phyloP scores from a whole-genome alignment of 2,797 vertebrate genomes.

The Amblyraja radiata region DNA sequence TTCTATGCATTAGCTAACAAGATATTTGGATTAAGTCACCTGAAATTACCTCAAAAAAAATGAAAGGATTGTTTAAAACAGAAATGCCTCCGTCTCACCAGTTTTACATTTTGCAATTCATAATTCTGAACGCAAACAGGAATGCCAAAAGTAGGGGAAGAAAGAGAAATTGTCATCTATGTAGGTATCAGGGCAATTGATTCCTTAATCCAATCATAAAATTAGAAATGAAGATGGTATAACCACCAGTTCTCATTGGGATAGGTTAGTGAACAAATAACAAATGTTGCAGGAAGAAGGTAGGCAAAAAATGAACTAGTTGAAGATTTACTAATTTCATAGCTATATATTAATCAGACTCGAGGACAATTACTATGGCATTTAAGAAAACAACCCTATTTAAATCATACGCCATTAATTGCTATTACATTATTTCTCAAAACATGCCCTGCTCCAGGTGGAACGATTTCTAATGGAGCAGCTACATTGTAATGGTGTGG shows the following conservation, averaged over 20 bases:
- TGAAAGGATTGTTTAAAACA: neutral
- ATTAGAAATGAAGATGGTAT: neutral
- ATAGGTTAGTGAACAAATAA: neutral
- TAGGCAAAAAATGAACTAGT: neutral
- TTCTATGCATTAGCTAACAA: constrained; percentile 1
- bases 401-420: neutral
- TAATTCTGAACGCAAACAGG: neutral
- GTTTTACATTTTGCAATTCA: neutral
- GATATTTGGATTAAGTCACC: constrained; percentile 23
- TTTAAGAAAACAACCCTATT: neutral
- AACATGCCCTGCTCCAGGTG: neutral
- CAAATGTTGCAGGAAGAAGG: neutral
- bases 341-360: neutral
- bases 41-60: neutral
- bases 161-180: neutral
- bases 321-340: neutral
- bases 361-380: neutral
- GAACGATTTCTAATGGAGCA: neutral
- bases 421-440: neutral
- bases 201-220: neutral
- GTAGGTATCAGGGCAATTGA: neutral
- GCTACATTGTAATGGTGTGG: neutral
- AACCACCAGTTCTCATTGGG: neutral
- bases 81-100: neutral
- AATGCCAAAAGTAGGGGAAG: neutral